phyloP scores from a whole-genome alignment of 2,797 vertebrate species.

The Adelosebastes latens region DNA sequence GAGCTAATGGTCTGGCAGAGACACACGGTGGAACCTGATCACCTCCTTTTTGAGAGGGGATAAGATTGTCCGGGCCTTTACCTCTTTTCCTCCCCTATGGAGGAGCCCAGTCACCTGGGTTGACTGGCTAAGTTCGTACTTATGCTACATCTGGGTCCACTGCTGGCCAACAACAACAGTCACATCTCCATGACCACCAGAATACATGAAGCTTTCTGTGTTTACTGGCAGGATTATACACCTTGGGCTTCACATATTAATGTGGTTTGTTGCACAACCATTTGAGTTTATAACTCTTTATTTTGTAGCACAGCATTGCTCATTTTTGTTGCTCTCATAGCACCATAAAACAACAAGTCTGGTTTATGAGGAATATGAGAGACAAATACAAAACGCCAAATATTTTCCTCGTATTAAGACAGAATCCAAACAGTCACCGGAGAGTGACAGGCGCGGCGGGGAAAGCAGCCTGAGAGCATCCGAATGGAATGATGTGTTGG shows the following conservation, averaged over 20 bases:
- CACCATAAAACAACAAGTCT: constrained; percentile 39
- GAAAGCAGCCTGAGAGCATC: constrained; percentile 57
- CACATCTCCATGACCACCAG: constrained; percentile 34
- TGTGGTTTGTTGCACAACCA: constrained; percentile 45
- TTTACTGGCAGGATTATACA: constrained; percentile 59
- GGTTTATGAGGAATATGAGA: constrained; percentile 32
- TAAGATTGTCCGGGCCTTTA: constrained; percentile 14
- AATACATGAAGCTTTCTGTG: constrained; percentile 47
- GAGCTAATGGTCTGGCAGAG: constrained; percentile 57
- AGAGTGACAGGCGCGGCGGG: constrained; percentile 56
- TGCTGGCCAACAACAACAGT: constrained; percentile 57
- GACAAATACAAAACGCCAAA: constrained; percentile 40
- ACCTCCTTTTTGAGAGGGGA: constrained; percentile 12
- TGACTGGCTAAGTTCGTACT: constrained; percentile 27
- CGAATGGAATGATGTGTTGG: constrained; percentile 63
- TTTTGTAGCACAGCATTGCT: constrained; percentile 32
- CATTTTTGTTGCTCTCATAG: constrained; percentile 40
- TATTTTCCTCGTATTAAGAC: constrained; percentile 51
- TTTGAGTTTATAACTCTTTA: constrained; percentile 33
- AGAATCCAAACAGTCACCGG: constrained; percentile 59
- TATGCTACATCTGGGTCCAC: constrained; percentile 49
- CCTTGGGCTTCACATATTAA: constrained; percentile 38
- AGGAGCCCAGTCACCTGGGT: constrained; percentile 38
- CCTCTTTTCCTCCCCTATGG: background rate
- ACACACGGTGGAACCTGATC: constrained; percentile 52